Evolutionary conservation across 2,888 invertebrate genomes (phyloP).

Genomic region (Philereme transversata): DNA sequence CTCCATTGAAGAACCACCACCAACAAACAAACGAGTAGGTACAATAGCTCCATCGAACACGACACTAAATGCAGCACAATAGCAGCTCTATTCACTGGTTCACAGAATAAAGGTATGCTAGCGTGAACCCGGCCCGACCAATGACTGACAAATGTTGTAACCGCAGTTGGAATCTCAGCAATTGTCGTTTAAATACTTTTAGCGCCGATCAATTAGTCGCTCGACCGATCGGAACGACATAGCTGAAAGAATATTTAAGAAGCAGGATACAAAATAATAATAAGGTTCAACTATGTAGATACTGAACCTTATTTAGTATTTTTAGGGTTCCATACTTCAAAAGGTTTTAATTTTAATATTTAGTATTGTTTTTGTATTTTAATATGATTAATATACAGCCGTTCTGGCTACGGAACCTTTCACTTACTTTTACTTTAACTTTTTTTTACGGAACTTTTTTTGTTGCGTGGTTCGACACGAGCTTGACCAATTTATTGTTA

Average conservation of each 20-base stretch:
- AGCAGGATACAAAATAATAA: too few species aligned
- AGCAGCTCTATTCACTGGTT: constrained; percentile 10
- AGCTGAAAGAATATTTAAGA: constrained; percentile 11
- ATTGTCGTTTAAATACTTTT: constrained; percentile 50
- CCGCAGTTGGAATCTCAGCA: constrained; percentile 42
- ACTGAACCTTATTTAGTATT: too few species aligned
- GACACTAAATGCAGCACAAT: constrained; percentile 20
- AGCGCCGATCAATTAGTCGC: constrained; percentile 39
- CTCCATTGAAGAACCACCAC: constrained; percentile 11
- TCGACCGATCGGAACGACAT: constrained; percentile 34
- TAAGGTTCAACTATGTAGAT: too few species aligned
- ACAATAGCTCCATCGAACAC: constrained; percentile 11
- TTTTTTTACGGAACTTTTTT: too few species aligned
- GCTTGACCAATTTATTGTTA: too few species aligned
- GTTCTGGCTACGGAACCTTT: too few species aligned
- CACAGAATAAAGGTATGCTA: constrained; percentile 11
- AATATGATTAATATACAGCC: too few species aligned
- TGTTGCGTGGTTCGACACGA: too few species aligned
- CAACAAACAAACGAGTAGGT: constrained; percentile 11
- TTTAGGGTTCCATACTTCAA: too few species aligned
- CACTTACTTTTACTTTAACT: too few species aligned
- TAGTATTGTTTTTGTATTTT: too few species aligned
- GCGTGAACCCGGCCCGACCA: constrained; percentile 21
- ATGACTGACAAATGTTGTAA: constrained; percentile 38
- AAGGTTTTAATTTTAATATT: too few species aligned